Evolutionary conservation across 2,888 invertebrate species (phyloP), one percentile per base, ranked within the genome.

Genomic region (Stenotaenia linearis): DNA sequence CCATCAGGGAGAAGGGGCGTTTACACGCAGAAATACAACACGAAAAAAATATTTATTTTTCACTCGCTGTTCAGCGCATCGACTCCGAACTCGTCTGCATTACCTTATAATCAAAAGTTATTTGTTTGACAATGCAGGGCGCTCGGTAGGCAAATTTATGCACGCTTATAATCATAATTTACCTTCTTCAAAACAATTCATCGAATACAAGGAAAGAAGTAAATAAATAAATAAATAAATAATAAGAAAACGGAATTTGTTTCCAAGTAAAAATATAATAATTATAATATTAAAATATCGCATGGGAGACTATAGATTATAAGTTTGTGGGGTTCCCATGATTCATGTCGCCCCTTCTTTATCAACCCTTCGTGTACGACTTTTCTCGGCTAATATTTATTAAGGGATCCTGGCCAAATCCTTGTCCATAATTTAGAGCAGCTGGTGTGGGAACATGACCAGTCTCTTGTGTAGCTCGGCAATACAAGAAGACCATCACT

Each of bases 401-500:
- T 50, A 50, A 50, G 50, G 50, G 50, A 50, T 50, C 50, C 50
- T 50, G 50, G 50, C 50, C 50, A 21, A 50, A 50, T 50, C 50
- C 50, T 50, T 50, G 50, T 50, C 50, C 50, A 50, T 50, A 50
- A 50, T 50, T 50, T 50, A 50, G 50, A 50, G 50, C 50, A 50
- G 50, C 50, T 50, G 50, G 50, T 50, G 50, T 50, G 50, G 50
- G 50, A 50, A 50, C 50, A 50, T 50, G 50, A 50, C 50, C 50
- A 50, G 50, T 50, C 50, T 50, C 50, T 50, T 50, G 50, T 50
- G 50, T 50, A 18, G 50, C 50, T 50, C 50, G 50, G 50, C 50
- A 50, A 50, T 50, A 50, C 75, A 74, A 74, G 28, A 74, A 74
- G 28, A 74, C 75, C 75, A 74, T 32, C 28, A 74, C 75, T 30